Evolutionary conservation across 2,113 vertebrate species (phyloP).

Genomic region (Madoqua kirkii): DNA sequence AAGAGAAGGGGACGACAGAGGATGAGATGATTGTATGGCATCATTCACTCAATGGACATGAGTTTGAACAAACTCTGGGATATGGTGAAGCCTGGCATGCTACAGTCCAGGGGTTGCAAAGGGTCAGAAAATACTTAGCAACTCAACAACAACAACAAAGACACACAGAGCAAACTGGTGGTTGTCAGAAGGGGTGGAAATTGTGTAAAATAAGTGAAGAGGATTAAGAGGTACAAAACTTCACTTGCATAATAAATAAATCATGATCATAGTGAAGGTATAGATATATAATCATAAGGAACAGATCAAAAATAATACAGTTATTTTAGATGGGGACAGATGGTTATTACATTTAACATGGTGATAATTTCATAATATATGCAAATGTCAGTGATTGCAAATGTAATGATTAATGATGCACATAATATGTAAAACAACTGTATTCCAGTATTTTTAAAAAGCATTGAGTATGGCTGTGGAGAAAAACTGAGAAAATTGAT

Average conservation of each 20-base stretch:
- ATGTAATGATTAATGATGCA: neutral
- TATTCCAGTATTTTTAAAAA: neutral
- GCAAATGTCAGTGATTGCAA: neutral
- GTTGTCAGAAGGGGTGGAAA: neutral
- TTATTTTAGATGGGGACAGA: neutral
- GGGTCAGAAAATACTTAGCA: neutral
- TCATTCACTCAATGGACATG: neutral
- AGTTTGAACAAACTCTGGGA: neutral
- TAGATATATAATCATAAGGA: neutral
- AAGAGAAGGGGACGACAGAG: neutral
- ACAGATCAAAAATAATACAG: neutral
- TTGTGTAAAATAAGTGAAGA: neutral
- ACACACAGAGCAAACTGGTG: neutral
- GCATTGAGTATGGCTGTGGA: neutral
- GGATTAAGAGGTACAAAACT: neutral
- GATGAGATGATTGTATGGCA: neutral
- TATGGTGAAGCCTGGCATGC: neutral
- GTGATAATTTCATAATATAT: neutral
- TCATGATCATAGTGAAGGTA: neutral
- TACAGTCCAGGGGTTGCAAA: neutral
- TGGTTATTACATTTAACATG: neutral
- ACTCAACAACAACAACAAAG: neutral
- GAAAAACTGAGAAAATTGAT: neutral
- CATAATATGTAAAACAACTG: neutral
- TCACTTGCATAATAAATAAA: neutral